Evolutionary conservation across 2,888 invertebrate species (phyloP), one percentile per base, ranked within the genome.

Genomic region (Meganola albula): DNA sequence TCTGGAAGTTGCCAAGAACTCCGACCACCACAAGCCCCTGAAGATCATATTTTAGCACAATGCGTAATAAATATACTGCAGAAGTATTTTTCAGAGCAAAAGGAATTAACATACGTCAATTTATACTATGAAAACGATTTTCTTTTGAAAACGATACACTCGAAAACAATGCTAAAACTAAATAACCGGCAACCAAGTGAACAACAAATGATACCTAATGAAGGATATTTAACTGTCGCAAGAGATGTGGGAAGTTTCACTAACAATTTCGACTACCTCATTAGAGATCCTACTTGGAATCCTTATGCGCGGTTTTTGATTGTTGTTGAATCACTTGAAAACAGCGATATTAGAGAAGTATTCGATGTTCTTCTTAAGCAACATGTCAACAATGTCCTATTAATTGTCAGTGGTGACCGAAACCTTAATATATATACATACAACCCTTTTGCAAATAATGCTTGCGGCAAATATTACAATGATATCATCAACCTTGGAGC

Each of bases 401-500:
- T 75, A 1, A 23, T 70, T 1, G 60, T 64, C 14, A 58, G 58
- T 7, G 58, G 49, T 0, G 14, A 38, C 2, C 47, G 65, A 5
- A 45, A 52, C 2, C n/a, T n/a, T n/a, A 31, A 64, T 4, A 12
- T 75, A 7, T 73, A 63, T 33, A 56, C 66, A 0, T 78, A 73
- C 36, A 65, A 76, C 39, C 72, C 75, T 0, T 75, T 54, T 13
- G 63, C 67, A 25, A 64, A 76, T 26, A 63, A 57, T 24, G 62
- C 58, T 0, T 78, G 78, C 34, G 77, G 78, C 7, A 60, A 55
- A 31, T 55, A 54, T 26, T 77, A 63, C 27, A 40, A 52, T 6
- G 34, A 40, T 18, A 40, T 75, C 1, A 63, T 63, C 10, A 35
- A 49, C n/a, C 50, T 53, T 1, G 78, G 76, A 6, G 47, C 51